Evolutionary conservation across 1,140 invertebrate genomes (phyloP), one percentile per base, ranked within the genome.

Genomic region (Rhynchophorus ferrugineus): DNA sequence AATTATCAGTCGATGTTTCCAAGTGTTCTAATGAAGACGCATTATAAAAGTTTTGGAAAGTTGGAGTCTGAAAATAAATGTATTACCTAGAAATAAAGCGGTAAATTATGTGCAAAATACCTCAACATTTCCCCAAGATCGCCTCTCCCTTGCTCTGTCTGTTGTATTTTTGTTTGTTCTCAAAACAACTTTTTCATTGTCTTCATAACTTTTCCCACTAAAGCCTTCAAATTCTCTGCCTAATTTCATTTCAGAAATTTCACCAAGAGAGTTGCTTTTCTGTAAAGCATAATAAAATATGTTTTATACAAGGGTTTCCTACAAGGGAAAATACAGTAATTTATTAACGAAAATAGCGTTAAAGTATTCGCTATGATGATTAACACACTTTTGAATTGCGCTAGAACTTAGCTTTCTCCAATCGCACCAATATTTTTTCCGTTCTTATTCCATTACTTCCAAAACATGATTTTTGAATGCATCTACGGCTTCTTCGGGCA

Each of bases 181-280:
- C 34, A 65, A 45, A 9, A 61, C 57, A 1, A 65, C 65, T 38
- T 59, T 58, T 18, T 60, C 57, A 0, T 62, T 51, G 17, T 55
- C 47, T 22, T 57, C 53, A 6, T 56, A 48, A 19, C 56, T 33
- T 13, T 56, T 55, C 8, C 36, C 41, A 20, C 42, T 44, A 29
- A 66, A 66, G 9, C 48, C 46, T 44, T 44, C 47, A 33, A 69
- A 69, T 63, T 85, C 82, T 60, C 46, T 38, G 47, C 83, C 80
- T 16, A 84, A 68, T 69, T 79, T 84, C 9, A 78, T 80, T 44
- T 78, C 79, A 1, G 81, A 83, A 51, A 85, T 78, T 68, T 85
- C 83, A 67, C 85, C 83, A 24, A 85, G 65, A 8, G 81, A 83
- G 59, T 80, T 79, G 34, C 80, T 78, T 54, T 81, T 80, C 63